Conservation (phyloP, 2,797 vertebrate genomes). For the Pseudomugil tenellus region DNA sequence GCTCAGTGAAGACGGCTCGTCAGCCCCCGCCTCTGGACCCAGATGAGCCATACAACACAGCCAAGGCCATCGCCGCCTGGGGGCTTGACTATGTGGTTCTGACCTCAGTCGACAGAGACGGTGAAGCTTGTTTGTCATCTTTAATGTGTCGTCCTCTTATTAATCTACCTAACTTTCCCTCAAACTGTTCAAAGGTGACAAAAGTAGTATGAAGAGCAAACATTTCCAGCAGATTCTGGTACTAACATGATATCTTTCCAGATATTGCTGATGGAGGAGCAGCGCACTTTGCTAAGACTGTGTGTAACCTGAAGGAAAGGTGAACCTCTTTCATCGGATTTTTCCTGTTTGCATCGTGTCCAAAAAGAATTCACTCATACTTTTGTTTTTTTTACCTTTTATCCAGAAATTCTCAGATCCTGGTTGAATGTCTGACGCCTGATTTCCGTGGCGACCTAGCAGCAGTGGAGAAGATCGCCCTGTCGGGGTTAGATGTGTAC, state of each 20-base stretch:
- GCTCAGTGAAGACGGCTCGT: constrained; percentile 93
- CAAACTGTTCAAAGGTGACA: too few relatives aligned
- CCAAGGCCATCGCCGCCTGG: constrained; percentile 92
- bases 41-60: constrained; percentile 90
- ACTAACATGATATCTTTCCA: constrained; percentile 53
- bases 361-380: neutral
- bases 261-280: constrained; percentile 94
- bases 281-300: constrained; percentile 92
- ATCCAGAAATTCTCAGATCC: constrained; percentile 86
- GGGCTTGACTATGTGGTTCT: constrained; percentile 96
- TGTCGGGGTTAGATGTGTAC: constrained; percentile 94
- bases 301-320: constrained; percentile 91
- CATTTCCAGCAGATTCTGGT: neutral
- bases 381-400: neutral
- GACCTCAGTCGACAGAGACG: constrained; percentile 96
- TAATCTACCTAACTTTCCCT: too few relatives aligned
- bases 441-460: constrained; percentile 93
- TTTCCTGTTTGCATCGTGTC: neutral
- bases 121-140: constrained; percentile 70
- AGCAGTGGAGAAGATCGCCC: constrained; percentile 88
- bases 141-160: neutral
- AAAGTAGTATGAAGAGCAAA: neutral
- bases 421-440: constrained; percentile 95
- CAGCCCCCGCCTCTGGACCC: constrained; percentile 89
- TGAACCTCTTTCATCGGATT: constrained; percentile 56